Evolutionary conservation across 2,113 vertebrate species (phyloP).

Genomic region (Tricholaema leucomelas): DNA sequence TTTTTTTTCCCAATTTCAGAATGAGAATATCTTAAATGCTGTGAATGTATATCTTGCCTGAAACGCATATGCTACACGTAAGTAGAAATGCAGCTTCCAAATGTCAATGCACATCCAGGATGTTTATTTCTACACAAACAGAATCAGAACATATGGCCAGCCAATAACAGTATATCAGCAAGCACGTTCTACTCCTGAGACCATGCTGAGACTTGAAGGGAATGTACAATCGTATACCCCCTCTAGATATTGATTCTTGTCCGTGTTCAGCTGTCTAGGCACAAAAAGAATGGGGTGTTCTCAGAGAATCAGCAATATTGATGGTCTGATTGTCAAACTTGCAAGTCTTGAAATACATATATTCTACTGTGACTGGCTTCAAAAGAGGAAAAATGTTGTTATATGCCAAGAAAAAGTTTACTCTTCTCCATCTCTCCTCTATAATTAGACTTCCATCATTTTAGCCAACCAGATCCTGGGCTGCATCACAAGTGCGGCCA

Average conservation of each 20-base stretch:
- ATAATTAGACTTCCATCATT: neutral
- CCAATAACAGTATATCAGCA: neutral
- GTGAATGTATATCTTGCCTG: neutral
- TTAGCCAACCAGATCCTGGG: too few relatives aligned
- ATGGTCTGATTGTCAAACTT: neutral
- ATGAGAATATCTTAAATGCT: neutral
- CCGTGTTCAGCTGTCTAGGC: neutral
- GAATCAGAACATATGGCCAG: slow-evolving; percentile 12
- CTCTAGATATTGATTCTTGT: slow-evolving; percentile 4
- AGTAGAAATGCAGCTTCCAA: slow-evolving; percentile 4
- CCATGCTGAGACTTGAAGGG: neutral
- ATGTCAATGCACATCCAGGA: neutral
- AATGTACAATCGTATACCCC: neutral
- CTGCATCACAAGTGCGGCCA: too few relatives aligned
- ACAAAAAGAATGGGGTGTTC: neutral
- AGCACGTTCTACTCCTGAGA: neutral
- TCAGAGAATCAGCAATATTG: neutral
- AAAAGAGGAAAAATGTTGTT: neutral
- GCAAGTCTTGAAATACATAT: neutral
- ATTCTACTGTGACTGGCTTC: neutral
- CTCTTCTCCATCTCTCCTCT: neutral
- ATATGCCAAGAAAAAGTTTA: neutral
- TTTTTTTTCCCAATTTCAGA: neutral
- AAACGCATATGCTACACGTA: neutral
- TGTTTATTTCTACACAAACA: slow-evolving; percentile 31